phyloP scores from a whole-genome alignment of 2,797 vertebrate genomes.

The Sarcoramphus papa region DNA sequence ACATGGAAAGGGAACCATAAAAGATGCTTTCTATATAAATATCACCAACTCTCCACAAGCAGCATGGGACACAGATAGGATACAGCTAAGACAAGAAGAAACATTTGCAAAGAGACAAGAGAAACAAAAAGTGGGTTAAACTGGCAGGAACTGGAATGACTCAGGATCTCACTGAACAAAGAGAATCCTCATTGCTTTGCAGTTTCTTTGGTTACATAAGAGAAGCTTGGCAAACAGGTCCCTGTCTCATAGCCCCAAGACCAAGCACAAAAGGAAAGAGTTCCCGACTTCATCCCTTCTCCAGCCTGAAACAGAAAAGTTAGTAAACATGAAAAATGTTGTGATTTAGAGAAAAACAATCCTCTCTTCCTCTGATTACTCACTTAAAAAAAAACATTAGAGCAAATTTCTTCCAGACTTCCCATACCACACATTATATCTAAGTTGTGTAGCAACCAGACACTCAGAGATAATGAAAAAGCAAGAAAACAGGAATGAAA shows the following conservation, averaged over 20 bases:
- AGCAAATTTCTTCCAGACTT: background rate
- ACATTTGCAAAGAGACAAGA: background rate
- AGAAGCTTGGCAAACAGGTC: background rate
- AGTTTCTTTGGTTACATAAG: background rate
- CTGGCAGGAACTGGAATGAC: background rate
- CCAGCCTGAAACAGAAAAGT: background rate
- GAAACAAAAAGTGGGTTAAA: background rate
- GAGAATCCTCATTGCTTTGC: background rate
- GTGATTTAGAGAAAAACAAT: background rate
- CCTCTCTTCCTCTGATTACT: background rate
- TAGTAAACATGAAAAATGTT: accelerated
- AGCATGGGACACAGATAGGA: accelerated
- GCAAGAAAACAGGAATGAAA: background rate
- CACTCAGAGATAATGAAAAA: accelerated
- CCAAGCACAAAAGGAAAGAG: background rate
- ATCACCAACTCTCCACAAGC: background rate
- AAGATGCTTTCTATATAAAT: accelerated
- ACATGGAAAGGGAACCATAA: background rate
- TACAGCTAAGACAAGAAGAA: background rate
- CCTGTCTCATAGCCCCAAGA: too few species aligned
- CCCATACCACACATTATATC: accelerated
- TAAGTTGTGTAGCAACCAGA: accelerated
- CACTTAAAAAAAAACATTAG: background rate
- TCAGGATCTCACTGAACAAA: background rate
- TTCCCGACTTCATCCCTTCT: background rate